phyloP scores from a whole-genome alignment of 2,113 vertebrate genomes.

The Riparia riparia region DNA sequence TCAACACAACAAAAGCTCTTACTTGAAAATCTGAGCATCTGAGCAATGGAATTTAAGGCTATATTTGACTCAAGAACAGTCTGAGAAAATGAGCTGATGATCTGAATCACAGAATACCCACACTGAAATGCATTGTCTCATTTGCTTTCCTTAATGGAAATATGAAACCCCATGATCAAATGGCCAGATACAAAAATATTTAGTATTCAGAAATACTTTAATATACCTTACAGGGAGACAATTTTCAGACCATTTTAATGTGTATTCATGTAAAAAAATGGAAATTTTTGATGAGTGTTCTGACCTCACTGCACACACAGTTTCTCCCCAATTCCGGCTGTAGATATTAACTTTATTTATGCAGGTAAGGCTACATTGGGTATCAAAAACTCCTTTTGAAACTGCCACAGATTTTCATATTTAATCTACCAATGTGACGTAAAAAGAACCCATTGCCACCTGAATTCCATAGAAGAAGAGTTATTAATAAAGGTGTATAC shows the following conservation, averaged over 20 bases:
- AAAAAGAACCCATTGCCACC: neutral
- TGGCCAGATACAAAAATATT: neutral
- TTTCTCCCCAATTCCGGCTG: neutral
- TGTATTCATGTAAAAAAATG: neutral
- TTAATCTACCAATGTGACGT: neutral
- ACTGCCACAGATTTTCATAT: neutral
- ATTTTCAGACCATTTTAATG: neutral
- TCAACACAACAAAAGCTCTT: neutral
- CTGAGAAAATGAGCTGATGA: conserved; percentile 1
- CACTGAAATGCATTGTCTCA: neutral
- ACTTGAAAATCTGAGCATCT: neutral
- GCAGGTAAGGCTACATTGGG: neutral
- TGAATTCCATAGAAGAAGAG: neutral
- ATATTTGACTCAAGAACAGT: neutral
- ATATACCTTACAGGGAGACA: neutral
- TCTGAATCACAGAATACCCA: neutral
- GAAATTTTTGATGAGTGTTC: neutral
- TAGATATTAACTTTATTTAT: neutral
- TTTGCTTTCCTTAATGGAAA: conserved; percentile 13
- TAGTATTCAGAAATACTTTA: neutral
- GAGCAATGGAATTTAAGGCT: neutral
- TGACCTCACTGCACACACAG: neutral
- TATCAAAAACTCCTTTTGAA: neutral
- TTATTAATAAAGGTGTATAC: neutral
- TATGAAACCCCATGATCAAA: neutral